Conservation (phyloP, 2,113 vertebrate species). For the Oceanites oceanicus region DNA sequence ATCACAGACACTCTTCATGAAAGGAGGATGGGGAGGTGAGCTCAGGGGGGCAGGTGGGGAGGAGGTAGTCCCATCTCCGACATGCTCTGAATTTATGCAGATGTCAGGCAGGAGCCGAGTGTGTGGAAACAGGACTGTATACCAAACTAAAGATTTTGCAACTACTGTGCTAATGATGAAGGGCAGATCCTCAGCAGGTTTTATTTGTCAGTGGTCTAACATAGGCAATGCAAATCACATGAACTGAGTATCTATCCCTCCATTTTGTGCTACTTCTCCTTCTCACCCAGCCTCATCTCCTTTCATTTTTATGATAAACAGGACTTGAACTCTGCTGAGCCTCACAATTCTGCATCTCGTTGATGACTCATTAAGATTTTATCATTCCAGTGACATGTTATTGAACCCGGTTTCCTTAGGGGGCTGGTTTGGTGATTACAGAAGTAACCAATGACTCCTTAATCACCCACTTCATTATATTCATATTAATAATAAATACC, state of each 20-base stretch:
- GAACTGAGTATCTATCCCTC: not conserved
- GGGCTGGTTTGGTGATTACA: slow-evolving; percentile 53
- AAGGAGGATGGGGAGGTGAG: not conserved
- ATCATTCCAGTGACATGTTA: slow-evolving; percentile 58
- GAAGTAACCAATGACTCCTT: slow-evolving; percentile 62
- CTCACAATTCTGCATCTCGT: not conserved
- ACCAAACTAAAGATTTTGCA: not conserved
- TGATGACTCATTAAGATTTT: slow-evolving; percentile 68
- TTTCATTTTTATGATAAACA: slow-evolving; percentile 45
- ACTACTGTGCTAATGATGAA: not conserved
- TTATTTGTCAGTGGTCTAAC: not conserved
- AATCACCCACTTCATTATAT: slow-evolving; percentile 70
- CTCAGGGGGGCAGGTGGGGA: not conserved
- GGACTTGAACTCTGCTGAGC: slow-evolving; percentile 31
- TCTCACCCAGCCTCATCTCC: not conserved
- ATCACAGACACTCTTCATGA: not conserved
- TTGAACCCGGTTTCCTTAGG: slow-evolving; percentile 57
- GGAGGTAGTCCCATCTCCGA: not conserved
- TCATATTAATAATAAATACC: slow-evolving; percentile 73
- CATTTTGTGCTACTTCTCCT: not conserved
- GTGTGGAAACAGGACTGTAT: not conserved
- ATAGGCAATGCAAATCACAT: not conserved
- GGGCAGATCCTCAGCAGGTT: not conserved
- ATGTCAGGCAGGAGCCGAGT: not conserved
- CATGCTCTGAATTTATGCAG: slow-evolving; percentile 4